phyloP scores from a whole-genome alignment of 1,140 invertebrate species.

The Diorhabda elongata region DNA sequence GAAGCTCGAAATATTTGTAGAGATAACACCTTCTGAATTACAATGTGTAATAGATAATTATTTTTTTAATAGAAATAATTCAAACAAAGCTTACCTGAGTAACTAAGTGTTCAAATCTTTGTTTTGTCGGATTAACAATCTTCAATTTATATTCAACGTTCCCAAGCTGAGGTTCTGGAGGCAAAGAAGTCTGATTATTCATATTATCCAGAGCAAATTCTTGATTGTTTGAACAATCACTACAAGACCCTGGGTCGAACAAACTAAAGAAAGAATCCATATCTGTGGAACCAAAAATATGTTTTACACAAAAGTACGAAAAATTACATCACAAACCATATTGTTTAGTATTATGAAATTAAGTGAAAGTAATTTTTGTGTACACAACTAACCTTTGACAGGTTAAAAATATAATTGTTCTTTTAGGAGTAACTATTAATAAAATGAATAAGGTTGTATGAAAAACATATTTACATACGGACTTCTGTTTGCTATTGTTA shows the following conservation, averaged over 20 bases:
- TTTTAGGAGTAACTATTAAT: too few species aligned
- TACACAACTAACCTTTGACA: background rate
- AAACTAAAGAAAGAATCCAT: conserved; percentile 78
- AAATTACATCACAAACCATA: conserved; percentile 16
- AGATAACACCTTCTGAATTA: too few species aligned
- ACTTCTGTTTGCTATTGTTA: background rate
- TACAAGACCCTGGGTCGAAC: conserved; percentile 59
- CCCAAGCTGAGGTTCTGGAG: conserved; percentile 85
- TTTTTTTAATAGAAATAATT: background rate
- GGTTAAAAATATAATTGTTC: too few species aligned
- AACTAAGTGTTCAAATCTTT: conserved; percentile 82
- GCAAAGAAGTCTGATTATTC: conserved; percentile 52
- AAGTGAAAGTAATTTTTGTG: conserved; percentile 24
- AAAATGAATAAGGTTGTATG: too few species aligned
- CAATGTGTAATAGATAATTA: background rate
- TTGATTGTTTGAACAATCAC: conserved; percentile 33
- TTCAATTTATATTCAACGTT: conserved; percentile 94
- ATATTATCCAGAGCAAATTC: conserved; percentile 45
- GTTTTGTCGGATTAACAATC: conserved; percentile 75
- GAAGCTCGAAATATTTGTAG: too few species aligned
- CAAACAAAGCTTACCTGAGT: conserved; percentile 62
- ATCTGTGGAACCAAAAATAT: conserved; percentile 2
- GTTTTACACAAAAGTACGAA: conserved; percentile 5
- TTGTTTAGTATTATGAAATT: conserved; percentile 25
- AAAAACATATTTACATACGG: background rate